A percentile compares a stretch with the other conserved stretches of the same genome.
Conservation (phyloP, 1,140 invertebrate species). For the Halesus radiatus region DNA sequence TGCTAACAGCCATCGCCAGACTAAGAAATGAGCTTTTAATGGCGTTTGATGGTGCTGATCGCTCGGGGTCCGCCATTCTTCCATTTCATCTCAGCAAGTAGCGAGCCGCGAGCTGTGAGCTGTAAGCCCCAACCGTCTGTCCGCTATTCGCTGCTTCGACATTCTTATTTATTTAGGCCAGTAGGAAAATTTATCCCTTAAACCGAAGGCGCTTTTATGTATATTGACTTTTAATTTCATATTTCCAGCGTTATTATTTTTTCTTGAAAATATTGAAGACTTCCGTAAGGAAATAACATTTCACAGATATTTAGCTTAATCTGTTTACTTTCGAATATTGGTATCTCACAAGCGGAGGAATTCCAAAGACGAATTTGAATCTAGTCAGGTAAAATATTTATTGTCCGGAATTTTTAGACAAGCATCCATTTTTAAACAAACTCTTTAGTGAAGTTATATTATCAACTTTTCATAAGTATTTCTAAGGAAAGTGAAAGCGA, state of each 20-base stretch:
- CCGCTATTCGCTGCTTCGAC: no score
- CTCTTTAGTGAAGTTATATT: no score
- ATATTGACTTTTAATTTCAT: slow-evolving; percentile 28
- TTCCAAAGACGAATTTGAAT: slow-evolving; percentile 7
- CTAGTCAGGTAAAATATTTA: slow-evolving; percentile 10
- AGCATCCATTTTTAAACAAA: background rate
- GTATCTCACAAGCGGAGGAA: slow-evolving; percentile 11
- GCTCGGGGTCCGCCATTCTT: slow-evolving; percentile 51
- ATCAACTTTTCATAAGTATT: no score
- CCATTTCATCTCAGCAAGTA: slow-evolving; percentile 2
- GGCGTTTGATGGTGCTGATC: slow-evolving; percentile 56
- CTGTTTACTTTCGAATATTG: slow-evolving; percentile 30
- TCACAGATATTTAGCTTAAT: slow-evolving; percentile 13
- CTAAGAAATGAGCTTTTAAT: slow-evolving; percentile 58
- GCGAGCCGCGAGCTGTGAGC: no score
- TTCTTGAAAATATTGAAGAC: background rate
- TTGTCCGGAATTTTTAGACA: background rate
- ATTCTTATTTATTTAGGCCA: slow-evolving; percentile 18
- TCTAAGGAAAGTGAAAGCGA: no score
- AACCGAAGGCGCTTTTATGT: background rate
- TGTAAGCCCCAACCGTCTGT: no score
- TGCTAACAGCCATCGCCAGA: slow-evolving; percentile 51
- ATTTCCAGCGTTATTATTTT: slow-evolving; percentile 14
- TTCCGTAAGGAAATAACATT: slow-evolving; percentile 4
- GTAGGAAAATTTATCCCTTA: slow-evolving; percentile 24